Evolutionary conservation across 2,888 invertebrate genomes (phyloP).

Genomic region (Leptarthrus brevirostris): DNA sequence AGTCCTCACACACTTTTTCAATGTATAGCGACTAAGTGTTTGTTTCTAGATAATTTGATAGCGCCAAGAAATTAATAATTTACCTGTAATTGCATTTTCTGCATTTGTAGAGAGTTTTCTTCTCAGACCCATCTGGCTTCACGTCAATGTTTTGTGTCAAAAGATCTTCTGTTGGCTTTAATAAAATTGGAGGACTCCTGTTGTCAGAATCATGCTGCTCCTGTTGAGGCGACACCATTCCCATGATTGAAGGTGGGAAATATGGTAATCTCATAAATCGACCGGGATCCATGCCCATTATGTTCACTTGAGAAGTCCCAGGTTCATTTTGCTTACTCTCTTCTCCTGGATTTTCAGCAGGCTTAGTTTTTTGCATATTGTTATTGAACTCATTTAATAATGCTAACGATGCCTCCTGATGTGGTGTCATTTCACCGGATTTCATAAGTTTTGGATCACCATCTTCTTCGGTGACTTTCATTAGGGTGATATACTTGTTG

Average conservation of each 20-base stretch:
- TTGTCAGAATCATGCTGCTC: slow-evolving; percentile 57
- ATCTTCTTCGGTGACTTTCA: slow-evolving; percentile 71
- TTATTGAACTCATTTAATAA: slow-evolving; percentile 69
- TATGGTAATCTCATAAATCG: slow-evolving; percentile 48
- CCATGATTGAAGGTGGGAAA: slow-evolving; percentile 25
- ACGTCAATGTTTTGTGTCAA: slow-evolving; percentile 66
- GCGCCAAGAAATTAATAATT: slow-evolving; percentile 60
- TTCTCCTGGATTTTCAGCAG: neutral
- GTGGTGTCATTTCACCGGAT: slow-evolving; percentile 67
- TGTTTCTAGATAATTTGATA: too few species aligned
- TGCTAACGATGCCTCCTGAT: slow-evolving; percentile 69
- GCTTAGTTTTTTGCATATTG: slow-evolving; percentile 42
- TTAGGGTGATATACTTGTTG: slow-evolving; percentile 85
- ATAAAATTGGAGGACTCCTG: slow-evolving; percentile 68
- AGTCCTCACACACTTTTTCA: too few species aligned
- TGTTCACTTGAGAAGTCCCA: slow-evolving; percentile 20
- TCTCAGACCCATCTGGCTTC: slow-evolving; percentile 69
- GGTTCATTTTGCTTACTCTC: slow-evolving; percentile 33
- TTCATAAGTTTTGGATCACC: slow-evolving; percentile 67
- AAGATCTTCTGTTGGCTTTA: slow-evolving; percentile 71
- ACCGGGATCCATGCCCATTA: slow-evolving; percentile 27
- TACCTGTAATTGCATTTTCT: slow-evolving; percentile 90
- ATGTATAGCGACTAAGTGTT: too few species aligned
- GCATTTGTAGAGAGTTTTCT: slow-evolving; percentile 87
- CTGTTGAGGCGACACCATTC: neutral